Base-by-base conservation (phyloP, 2,113 vertebrate species). In the Cynocephalus volans region DNA sequence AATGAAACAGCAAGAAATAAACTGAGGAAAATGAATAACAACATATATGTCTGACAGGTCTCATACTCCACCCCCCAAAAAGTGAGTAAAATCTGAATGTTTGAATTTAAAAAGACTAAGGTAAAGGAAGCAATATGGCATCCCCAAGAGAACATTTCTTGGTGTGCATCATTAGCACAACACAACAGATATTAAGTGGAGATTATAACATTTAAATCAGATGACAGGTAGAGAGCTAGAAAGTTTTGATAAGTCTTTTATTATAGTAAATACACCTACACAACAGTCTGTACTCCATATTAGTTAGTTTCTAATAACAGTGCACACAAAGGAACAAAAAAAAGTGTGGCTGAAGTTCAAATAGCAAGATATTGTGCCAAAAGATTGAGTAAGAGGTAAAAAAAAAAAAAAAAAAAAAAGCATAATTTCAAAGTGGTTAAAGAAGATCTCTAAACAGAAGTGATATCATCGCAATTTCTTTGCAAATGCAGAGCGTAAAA, bases 181-280 rank as follows among this genome's bases (percentile, higher is more conserved):
- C 58, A 85, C 12, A 87, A 69, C 48, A 81, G 64, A 67, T 95
- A 95, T 76, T 45, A 82, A 48, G 28, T 62, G n/a, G n/a, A 54
- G 23, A 87, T 88, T 86, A 92, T 83, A 93, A 41, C 88, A 92
- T 76, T 95, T 56, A 95, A 95, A 62, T 88, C 33, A 96, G 84
- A 56, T 72, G n/a, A 45, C 54, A 70, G 31, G 45, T 60, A 58
- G 62, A 58, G 24, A 93, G 45, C 23, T 94, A 89, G 36, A 93
- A 92, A 15, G 17, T 45, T 96, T 94, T 28, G 33, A 41, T 93
- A 69, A 15, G 3, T 36, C 31, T 18, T 90, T 75, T 88, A 82
- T 62, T 80, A 67, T 50, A 79, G 36, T 48, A 36, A 75, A 11
- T 54, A 36, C 81, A 62, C 77, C 76, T 84, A 81, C 54, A 90